These are phyloP conservation scores for Sardinella longiceps DNA, from an alignment of 2,797 vertebrate genomes.

Conservation along the genomic window DNA sequence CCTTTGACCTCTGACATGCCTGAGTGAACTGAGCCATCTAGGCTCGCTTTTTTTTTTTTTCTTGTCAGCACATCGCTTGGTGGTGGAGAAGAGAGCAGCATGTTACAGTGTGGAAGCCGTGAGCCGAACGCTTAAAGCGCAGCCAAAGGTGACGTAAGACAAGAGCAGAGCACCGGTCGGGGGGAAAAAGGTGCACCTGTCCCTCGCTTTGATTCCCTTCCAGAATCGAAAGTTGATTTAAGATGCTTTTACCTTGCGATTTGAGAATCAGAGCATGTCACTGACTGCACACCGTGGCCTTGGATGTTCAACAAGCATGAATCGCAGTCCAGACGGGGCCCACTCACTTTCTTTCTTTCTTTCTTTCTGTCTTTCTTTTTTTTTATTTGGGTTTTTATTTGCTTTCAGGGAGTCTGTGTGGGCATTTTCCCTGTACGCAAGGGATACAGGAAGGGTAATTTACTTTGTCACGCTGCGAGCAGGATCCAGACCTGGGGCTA, in stretches of 20 bases:
- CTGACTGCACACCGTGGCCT: neutral
- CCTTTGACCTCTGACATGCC: conserved; percentile 45
- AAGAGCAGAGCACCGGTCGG: neutral
- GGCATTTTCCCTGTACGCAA: conserved; percentile 28
- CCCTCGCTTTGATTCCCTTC: conserved; percentile 7
- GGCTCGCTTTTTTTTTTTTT: neutral
- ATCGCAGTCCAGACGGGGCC: neutral
- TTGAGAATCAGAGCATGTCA: neutral
- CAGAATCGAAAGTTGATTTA: conserved; percentile 18
- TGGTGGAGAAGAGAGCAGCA: neutral
- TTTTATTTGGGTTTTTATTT: neutral
- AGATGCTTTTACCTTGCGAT: neutral
- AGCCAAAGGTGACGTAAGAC: neutral
- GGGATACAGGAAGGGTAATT: conserved; percentile 49
- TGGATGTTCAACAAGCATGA: conserved; percentile 19
- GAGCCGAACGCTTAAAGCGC: neutral
- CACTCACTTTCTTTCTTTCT: neutral
- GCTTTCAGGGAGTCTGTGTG: neutral
- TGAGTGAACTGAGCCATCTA: neutral
- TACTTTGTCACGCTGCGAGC: conserved; percentile 49
- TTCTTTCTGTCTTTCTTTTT: neutral
- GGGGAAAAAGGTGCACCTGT: conserved; percentile 13
- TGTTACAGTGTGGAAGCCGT: neutral
- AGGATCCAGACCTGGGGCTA: conserved; percentile 41
- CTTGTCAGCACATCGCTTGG: neutral